Conservation (phyloP, 2,888 invertebrate species). For the Dicyrtomina minuta region DNA sequence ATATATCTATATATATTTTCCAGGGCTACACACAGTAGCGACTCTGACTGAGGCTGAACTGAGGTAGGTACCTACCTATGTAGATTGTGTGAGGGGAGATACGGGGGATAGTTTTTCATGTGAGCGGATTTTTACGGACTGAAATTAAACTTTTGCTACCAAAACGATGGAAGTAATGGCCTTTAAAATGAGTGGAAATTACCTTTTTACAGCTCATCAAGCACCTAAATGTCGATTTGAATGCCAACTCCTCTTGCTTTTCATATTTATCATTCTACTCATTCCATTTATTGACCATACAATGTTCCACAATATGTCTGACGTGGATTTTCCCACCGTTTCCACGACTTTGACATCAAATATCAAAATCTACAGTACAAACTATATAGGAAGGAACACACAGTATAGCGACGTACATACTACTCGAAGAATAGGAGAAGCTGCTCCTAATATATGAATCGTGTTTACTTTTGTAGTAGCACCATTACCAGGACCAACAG, state of each 20-base stretch:
- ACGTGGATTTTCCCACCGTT: slow-evolving; percentile 18
- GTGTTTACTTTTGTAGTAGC: too few species aligned
- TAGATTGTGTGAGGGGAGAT: too few species aligned
- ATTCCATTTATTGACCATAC: slow-evolving; percentile 32
- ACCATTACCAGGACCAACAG: too few species aligned
- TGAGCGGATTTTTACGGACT: slow-evolving; percentile 33
- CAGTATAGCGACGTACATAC: too few species aligned
- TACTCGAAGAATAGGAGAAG: too few species aligned
- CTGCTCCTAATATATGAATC: too few species aligned
- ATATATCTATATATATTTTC: too few species aligned
- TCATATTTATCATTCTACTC: slow-evolving; percentile 39
- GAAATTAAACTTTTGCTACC: slow-evolving; percentile 40
- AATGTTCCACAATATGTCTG: slow-evolving; percentile 7
- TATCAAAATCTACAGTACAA: not conserved
- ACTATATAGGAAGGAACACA: too few species aligned
- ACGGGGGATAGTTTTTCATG: too few species aligned
- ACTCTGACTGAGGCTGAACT: too few species aligned
- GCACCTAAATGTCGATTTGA: slow-evolving; percentile 43
- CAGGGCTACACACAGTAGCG: too few species aligned
- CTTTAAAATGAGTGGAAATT: slow-evolving; percentile 44
- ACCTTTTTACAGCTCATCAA: slow-evolving; percentile 43
- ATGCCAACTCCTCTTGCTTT: slow-evolving; percentile 42
- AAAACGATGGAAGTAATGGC: slow-evolving; percentile 39
- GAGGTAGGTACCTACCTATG: too few species aligned
- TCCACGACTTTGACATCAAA: slow-evolving; percentile 7